phyloP scores from a whole-genome alignment of 1,140 invertebrate genomes.

The Anagrus nilaparvatae region DNA sequence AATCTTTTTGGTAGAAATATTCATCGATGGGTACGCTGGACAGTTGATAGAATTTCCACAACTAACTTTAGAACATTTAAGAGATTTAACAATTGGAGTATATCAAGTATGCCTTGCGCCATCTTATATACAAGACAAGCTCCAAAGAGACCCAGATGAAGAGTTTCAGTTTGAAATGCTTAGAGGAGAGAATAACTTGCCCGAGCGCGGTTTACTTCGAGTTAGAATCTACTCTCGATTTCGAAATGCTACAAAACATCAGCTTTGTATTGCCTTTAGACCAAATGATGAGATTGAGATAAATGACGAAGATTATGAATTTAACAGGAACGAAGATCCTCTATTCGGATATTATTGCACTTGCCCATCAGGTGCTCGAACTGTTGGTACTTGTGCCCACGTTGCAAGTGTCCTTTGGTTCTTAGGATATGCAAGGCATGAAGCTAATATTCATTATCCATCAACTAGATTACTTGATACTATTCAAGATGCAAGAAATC shows the following conservation, averaged over 20 bases:
- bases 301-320: too few species aligned
- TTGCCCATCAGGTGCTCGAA: constrained; percentile 2
- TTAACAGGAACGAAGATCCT: too few species aligned
- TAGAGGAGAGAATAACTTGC: background rate
- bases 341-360: constrained; percentile 5
- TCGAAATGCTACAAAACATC: background rate
- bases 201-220: constrained; percentile 1
- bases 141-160: background rate
- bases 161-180: too few species aligned
- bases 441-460: constrained; percentile 1
- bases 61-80: background rate
- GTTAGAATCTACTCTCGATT: constrained; percentile 5
- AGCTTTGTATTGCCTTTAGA: background rate
- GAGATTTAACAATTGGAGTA: constrained; percentile 2
- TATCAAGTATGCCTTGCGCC: constrained; percentile 5
- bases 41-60: constrained; percentile 1
- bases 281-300: background rate
- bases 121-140: constrained; percentile 7
- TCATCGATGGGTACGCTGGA: background rate
- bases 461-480: background rate
- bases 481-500: constrained; percentile 6
- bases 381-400: constrained; percentile 3
- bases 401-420: constrained; percentile 4
- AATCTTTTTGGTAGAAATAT: background rate
- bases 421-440: constrained; percentile 1